Base-by-base conservation (phyloP, 2,888 invertebrate species). In the Microctonus aethiopoides region DNA sequence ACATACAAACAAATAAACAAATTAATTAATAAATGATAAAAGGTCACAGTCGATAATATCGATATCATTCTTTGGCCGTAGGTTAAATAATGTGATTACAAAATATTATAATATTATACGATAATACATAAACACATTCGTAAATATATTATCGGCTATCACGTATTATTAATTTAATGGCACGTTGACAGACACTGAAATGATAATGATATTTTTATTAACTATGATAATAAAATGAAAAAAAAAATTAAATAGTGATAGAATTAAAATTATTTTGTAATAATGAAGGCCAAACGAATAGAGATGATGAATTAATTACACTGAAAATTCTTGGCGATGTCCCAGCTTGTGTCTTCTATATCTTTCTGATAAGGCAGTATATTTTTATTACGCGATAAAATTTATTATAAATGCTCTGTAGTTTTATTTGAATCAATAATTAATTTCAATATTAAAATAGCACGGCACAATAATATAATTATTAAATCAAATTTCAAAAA, bases 141-240 rank as follows among this genome's bases (percentile, higher is more conserved):
- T 39, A 39, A 41, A 56, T 26, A 62, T 41, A 62, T n/a, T 39
- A 56, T 65, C 39, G 56, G 24, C 65, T 41, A 54, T 65, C 65
- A 63, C 63, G 65, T 65, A 65, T 54, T 34, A 65, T 56, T 36
- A 22, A 56, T 51, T 56, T 56, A 39, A 36, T 65, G 65, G 65
- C 65, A 65, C 65, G 65, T 65, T 65, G 56, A 39, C 65, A 54
- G 65, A 65, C 54, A 65, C 11, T 65, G 56, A 56, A 29, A 65
- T 46, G 54, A 65, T 39, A 64, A 16, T 46, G 16, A 5, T 24
- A 24, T 56, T 29, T 26, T 9, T 56, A 56, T 36, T 24, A 13
- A 57, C 34, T 56, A 56, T 26, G 54, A 65, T 56, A n/a, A 22
- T n/a, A 32, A 20, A 10, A 65, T 6, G 20, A 32, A 54, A 56